Base-by-base conservation (phyloP, 2,797 vertebrate genomes). In the Pteropus rufus region DNA sequence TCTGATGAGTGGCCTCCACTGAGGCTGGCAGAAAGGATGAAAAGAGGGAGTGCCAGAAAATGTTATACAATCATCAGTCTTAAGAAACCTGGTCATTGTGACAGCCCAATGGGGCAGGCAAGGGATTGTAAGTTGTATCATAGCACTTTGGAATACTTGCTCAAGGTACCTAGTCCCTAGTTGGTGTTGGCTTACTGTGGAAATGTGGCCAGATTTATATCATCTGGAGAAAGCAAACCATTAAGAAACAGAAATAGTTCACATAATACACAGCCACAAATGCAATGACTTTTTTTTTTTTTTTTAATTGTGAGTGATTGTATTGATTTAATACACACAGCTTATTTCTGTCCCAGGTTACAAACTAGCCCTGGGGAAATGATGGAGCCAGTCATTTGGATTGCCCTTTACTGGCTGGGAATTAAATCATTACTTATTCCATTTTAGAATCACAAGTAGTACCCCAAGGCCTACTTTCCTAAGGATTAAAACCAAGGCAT, bases 381-480 rank as follows among this genome's bases (percentile, higher is more conserved):
- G 97, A 96, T 95, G 94, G 91, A 96, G 95, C 95, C 96, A 94
- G 96, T 95, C 96, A 96, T 97, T 96, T 96, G 95, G 96, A 97
- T 96, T 97, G 97, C 95, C 97, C 97, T 98, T 98, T 97, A 97
- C 97, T 97, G 96, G 94, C 94, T 97, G 96, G 94, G 97, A 97
- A 97, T 97, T 96, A 98, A 98, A 97, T 97, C 97, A 98, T 98
- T 97, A 97, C 97, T 97, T 97, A 97, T 97, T 97, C 97, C 97
- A 96, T 96, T 97, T 97, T 97, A 97, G 93, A 97, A 97, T 97
- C 96, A 95, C 92, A 97, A 97, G 95, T 95, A 97, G 95, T 96
- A 97, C 97, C 97, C 97, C 91, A 97, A 98, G 96, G 96, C 96
- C 97, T 96, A 96, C 97, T 98, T 98, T 97, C 95, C 94, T 89